Evolutionary conservation across 2,797 vertebrate species (phyloP).

Genomic region (Graptemys geographica): DNA sequence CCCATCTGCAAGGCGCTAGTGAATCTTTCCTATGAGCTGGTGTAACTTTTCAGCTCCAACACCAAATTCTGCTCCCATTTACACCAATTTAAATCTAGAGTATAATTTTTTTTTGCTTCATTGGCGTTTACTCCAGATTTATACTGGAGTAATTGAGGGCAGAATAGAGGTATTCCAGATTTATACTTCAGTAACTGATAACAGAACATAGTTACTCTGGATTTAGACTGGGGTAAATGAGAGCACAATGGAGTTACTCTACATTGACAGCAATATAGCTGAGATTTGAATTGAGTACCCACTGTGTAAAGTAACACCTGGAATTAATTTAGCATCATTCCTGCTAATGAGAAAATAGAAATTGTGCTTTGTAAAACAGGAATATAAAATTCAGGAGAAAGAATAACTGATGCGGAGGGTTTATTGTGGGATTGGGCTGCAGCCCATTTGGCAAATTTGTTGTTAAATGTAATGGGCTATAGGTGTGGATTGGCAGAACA

Average conservation of each 20-base stretch:
- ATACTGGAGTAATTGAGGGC: neutral
- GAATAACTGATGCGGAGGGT: slow-evolving; percentile 35
- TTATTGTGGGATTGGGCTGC: slow-evolving; percentile 52
- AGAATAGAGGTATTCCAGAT: neutral
- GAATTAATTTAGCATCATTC: slow-evolving; percentile 56
- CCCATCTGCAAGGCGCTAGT: slow-evolving; percentile 23
- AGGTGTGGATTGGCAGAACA: slow-evolving; percentile 79
- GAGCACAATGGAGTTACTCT: neutral
- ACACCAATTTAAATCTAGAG: neutral
- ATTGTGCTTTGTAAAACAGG: slow-evolving; percentile 55
- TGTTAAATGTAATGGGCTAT: slow-evolving; percentile 82
- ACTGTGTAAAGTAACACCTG: slow-evolving; percentile 44
- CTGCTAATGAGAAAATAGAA: slow-evolving; percentile 75
- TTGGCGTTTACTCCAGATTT: slow-evolving; percentile 18
- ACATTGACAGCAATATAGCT: neutral
- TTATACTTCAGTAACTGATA: neutral
- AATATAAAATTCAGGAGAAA: slow-evolving; percentile 64
- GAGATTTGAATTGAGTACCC: neutral
- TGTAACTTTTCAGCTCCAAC: slow-evolving; percentile 8
- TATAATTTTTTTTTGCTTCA: neutral
- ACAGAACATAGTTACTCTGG: neutral
- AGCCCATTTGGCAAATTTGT: slow-evolving; percentile 64
- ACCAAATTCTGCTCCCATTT: neutral
- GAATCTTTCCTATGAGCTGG: slow-evolving; percentile 7
- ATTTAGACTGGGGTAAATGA: neutral